Evolutionary conservation across 2,113 vertebrate genomes (phyloP), one percentile per base, ranked within the genome.

Genomic region (Rhinoderma darwinii): DNA sequence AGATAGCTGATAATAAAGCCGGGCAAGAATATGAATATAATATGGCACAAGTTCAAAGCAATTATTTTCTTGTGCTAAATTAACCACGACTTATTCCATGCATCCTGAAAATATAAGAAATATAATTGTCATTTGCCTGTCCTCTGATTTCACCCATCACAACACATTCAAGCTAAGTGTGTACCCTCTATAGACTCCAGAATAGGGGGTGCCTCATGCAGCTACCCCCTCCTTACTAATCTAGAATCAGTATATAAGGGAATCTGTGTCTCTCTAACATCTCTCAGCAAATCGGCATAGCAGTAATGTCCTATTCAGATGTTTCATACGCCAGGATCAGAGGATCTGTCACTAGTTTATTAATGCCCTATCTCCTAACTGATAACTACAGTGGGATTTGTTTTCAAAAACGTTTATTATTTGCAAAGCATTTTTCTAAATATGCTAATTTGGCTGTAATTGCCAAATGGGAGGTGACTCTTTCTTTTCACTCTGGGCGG

Each of bases 51-150:
- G 32, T 30, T 68, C 63, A 68, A 35, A 68, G 30, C 30, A 68
- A 68, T 68, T 35, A 68, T 68, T 68, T 35, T 37, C 30, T 68
- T 68, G 63, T 35, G 63, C 63, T 68, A 32, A 68, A 68, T 68
- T 68, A 35, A 32, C 30, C 63, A 35, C 63, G 0, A 35, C 30
- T 68, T 68, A 68, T 68, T 68, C 32, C 32, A 35, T 68, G 63
- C 37, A 37, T 68, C 63, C 5, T 20, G 4, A 17, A 68, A 68
- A 66, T 32, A 17, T 51, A 32, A 35, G 32, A 35, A 68, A 68
- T 35, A 37, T 68, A 68, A 35, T 35, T 35, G 61, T 56, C 54
- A 56, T 5, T 17, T 51, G 17, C 20, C 50, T 51, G 50, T 51
- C 50, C 50, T 18, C 50, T 6, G 54, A 30, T 14, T 66, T 66